A percentile compares a stretch with the other conserved stretches of the same genome.
Evolutionary conservation across 2,888 invertebrate species (phyloP).

Genomic region (Pammene aurita): DNA sequence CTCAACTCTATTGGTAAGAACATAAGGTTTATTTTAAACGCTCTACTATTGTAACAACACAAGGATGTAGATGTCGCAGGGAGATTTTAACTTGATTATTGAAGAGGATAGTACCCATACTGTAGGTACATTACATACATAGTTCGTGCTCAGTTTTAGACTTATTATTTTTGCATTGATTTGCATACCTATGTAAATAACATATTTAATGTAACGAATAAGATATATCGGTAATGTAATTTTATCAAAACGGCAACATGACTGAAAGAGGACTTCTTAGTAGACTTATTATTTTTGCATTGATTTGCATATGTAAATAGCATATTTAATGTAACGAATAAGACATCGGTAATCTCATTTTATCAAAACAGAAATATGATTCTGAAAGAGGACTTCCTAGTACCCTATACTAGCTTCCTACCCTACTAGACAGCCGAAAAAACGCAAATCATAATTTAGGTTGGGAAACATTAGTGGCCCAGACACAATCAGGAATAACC

Average conservation of each 20-base stretch:
- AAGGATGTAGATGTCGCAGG: conserved; percentile 57
- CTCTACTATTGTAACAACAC: conserved; percentile 52
- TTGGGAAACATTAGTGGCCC: too few species aligned
- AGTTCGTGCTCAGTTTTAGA: background rate
- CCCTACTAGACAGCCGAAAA: too few species aligned
- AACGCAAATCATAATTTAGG: too few species aligned
- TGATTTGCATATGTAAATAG: background rate
- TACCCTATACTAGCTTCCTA: too few species aligned
- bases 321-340: background rate
- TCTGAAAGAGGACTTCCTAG: too few species aligned
- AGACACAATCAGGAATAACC: too few species aligned
- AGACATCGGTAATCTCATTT: too few species aligned
- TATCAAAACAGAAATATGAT: too few species aligned
- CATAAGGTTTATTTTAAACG: conserved; percentile 53
- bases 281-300: background rate
- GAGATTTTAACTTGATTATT: conserved; percentile 44
- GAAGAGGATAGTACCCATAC: conserved; percentile 30
- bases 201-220: background rate
- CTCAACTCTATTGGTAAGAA: conserved; percentile 54
- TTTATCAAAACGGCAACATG: too few species aligned
- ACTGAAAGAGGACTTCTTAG: too few species aligned
- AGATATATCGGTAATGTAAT: too few species aligned
- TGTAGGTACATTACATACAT: background rate
- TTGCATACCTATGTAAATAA: too few species aligned
- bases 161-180: background rate